phyloP scores from a whole-genome alignment of 2,113 vertebrate genomes.

The Microtus richardsoni region DNA sequence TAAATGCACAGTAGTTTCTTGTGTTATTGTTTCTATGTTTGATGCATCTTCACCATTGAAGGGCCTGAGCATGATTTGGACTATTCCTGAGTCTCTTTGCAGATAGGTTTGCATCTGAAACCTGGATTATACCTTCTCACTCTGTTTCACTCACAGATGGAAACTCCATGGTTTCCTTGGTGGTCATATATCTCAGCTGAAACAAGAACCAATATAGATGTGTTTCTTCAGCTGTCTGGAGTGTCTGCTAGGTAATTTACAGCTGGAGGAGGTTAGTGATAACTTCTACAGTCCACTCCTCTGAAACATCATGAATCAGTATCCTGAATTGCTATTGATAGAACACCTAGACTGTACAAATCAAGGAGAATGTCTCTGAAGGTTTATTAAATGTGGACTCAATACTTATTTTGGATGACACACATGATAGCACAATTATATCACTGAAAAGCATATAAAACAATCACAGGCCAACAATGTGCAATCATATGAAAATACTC shows the following conservation, averaged over 20 bases:
- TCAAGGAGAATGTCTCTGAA: too few species aligned
- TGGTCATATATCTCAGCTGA: not conserved
- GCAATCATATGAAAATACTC: too few species aligned
- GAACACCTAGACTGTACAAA: too few species aligned
- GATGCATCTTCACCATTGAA: not conserved
- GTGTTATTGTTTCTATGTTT: too few species aligned
- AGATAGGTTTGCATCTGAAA: not conserved
- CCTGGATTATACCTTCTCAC: not conserved
- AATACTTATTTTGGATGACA: too few species aligned
- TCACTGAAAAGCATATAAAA: too few species aligned
- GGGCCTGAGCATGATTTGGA: fast-evolving
- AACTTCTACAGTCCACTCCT: not conserved
- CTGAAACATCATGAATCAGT: not conserved
- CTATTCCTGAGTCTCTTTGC: not conserved
- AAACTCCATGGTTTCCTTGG: not conserved
- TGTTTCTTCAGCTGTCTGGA: not conserved
- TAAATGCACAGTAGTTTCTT: not conserved
- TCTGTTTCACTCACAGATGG: not conserved
- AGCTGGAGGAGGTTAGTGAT: not conserved
- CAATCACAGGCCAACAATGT: too few species aligned
- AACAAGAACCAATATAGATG: too few species aligned
- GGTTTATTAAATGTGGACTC: too few species aligned
- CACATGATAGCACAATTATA: too few species aligned
- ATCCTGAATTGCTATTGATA: too few species aligned
- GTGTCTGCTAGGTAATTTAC: too few species aligned